A percentile compares a stretch with the other conserved stretches of the same genome.
phyloP scores from a whole-genome alignment of 2,113 vertebrate species.

The Engystomops pustulosus region DNA sequence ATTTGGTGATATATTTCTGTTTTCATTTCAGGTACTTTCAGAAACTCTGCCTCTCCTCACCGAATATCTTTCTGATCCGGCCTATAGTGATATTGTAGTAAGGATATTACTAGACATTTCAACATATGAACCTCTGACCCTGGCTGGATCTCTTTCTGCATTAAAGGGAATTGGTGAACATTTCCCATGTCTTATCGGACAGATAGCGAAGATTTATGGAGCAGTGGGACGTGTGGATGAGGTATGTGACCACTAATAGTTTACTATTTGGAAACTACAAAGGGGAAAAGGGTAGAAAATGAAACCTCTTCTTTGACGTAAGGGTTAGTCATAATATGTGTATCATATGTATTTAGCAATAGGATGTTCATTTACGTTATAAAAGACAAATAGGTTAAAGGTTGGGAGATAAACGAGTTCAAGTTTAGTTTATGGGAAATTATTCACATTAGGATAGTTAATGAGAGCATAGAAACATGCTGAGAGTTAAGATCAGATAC shows the following conservation, averaged over 20 bases:
- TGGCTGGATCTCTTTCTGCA: constrained; percentile 77
- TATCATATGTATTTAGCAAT: not conserved
- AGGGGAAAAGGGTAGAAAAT: not conserved
- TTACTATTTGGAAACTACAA: not conserved
- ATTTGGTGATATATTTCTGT: not conserved
- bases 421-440: not conserved
- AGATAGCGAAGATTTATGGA: constrained; percentile 86
- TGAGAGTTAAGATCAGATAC: not conserved
- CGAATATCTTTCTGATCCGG: constrained; percentile 75
- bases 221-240: constrained; percentile 86
- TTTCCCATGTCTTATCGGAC: constrained; percentile 80
- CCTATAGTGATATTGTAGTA: constrained; percentile 78
- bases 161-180: constrained; percentile 80
- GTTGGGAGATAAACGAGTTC: constrained; percentile 31
- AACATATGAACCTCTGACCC: constrained; percentile 78
- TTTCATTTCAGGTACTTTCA: constrained; percentile 77
- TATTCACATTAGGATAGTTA: not conserved
- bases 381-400: not conserved
- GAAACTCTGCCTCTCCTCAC: constrained; percentile 81
- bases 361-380: not conserved
- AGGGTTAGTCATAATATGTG: not conserved
- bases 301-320: not conserved
- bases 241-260: constrained; percentile 70
- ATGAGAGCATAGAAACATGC: not conserved
- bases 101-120: constrained; percentile 82